Evolutionary conservation across 2,888 invertebrate genomes (phyloP), one percentile per base, ranked within the genome.

Genomic region (Timema cristinae): DNA sequence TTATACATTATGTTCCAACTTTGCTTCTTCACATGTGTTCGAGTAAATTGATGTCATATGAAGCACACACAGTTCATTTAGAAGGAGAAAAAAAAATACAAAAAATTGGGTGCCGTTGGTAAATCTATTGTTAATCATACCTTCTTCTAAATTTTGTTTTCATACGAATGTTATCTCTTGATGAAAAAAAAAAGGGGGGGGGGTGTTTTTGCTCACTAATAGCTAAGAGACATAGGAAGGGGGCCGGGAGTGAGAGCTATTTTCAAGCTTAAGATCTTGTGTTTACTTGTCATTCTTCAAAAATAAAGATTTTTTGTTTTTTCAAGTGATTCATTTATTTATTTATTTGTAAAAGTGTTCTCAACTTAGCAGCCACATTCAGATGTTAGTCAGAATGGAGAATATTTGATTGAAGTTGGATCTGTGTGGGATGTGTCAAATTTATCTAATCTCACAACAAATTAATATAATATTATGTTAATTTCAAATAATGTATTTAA

Each of bases 371-470:
- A 47, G 63, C 63, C 63, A 63, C 63, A 63, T 63, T 63, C 63
- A 63, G 63, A 63, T 63, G 63, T 63, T 63, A 48, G 63, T 63
- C 48, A 63, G 63, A 32, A 63, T 47, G 48, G 47, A 63, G 32
- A n/a, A 63, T 47, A 63, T n/a, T 6, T 63, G 16, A 63, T 48
- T 11, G 32, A 63, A 13, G 32, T 32, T 9, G 11, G 47, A 63
- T 47, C 16, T 47, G 63, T 32, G 32, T 32, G 32, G 32, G 32
- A 32, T 32, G 32, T 32, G 32, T 32, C 59, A n/a, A 59, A 32
- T 59, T 59, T 59, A 59, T 32, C 32, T 32, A 32, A 32, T 32
- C 4, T 2, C 32, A 32, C 32, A 32, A 32, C 32, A 32, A 32
- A 32, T 32, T 32, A 32, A 32, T 32, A 32, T 32, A 32, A 32